These are phyloP conservation scores for Erythrocercus mccallii DNA, from an alignment of 2,113 vertebrate genomes.

Conservation along the genomic window DNA sequence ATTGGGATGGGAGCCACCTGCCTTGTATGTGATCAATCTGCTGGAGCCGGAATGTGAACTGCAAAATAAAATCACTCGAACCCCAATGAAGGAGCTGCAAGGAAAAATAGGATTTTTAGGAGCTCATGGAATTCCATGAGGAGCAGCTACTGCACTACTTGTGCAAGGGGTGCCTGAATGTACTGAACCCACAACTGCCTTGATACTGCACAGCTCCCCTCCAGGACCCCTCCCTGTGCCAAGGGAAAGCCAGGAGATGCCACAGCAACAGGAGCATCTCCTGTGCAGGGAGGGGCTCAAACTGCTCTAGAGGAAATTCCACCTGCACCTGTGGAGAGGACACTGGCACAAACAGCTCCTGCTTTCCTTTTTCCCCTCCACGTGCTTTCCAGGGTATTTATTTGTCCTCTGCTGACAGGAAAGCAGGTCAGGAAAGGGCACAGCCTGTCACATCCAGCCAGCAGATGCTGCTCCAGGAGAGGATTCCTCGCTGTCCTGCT, in stretches of 20 bases:
- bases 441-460: not conserved
- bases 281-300: not conserved
- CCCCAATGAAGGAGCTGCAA: not conserved
- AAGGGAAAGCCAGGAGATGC: not conserved
- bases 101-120: not conserved
- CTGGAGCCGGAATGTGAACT: accelerated
- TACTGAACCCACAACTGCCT: accelerated
- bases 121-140: not conserved
- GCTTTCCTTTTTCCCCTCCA: not conserved
- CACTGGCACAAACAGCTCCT: not conserved
- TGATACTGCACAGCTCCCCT: accelerated
- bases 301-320: not conserved
- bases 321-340: accelerated
- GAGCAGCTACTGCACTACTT: not conserved
- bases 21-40: accelerated
- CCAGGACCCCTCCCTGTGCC: accelerated
- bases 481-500: accelerated
- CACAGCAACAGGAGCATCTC: not conserved
- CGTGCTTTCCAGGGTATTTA: not conserved
- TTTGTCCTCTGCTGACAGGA: not conserved
- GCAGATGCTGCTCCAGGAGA: accelerated
- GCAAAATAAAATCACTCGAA: accelerated
- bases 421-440: not conserved
- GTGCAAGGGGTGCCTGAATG: not conserved
- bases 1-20: accelerated